Evolutionary conservation across 2,797 vertebrate genomes (phyloP).

Genomic region (Mallotus villosus): DNA sequence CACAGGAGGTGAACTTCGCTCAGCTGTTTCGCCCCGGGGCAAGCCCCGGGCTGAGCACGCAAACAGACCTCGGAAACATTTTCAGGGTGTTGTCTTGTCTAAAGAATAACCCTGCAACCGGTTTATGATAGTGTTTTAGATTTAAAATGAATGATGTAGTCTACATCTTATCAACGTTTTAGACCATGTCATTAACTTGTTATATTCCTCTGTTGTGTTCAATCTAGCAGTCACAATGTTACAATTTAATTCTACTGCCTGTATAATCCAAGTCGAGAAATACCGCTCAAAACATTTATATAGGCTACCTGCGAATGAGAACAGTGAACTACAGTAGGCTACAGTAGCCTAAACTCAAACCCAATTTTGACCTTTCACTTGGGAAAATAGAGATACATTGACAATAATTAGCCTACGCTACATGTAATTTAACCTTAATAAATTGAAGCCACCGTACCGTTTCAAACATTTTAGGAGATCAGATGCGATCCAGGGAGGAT

Average conservation of each 20-base stretch:
- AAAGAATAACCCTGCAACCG: conserved; percentile 70
- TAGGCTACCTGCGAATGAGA: too few relatives aligned
- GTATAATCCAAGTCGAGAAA: too few relatives aligned
- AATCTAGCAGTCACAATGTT: too few relatives aligned
- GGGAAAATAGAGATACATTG: too few relatives aligned
- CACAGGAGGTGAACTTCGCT: conserved; percentile 84
- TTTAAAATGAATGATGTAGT: background rate
- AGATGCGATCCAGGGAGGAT: conserved; percentile 17
- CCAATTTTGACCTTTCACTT: background rate
- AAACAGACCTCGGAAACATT: conserved; percentile 71
- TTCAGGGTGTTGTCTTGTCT: conserved; percentile 70
- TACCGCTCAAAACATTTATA: too few relatives aligned
- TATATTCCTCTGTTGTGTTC: too few relatives aligned
- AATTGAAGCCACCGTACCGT: conserved; percentile 15
- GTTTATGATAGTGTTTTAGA: background rate
- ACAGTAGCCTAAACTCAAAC: background rate
- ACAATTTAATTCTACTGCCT: too few relatives aligned
- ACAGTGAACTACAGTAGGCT: too few relatives aligned
- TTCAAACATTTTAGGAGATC: conserved; percentile 41
- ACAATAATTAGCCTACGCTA: background rate
- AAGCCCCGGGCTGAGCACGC: conserved; percentile 70
- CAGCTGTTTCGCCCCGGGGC: conserved; percentile 70
- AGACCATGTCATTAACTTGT: too few relatives aligned
- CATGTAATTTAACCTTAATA: background rate
- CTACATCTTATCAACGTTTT: too few relatives aligned